A percentile compares a stretch with the other conserved stretches of the same genome.
These are phyloP conservation scores for Sternotherus odoratus DNA, from an alignment of 2,797 vertebrate species.

Conservation along the genomic window DNA sequence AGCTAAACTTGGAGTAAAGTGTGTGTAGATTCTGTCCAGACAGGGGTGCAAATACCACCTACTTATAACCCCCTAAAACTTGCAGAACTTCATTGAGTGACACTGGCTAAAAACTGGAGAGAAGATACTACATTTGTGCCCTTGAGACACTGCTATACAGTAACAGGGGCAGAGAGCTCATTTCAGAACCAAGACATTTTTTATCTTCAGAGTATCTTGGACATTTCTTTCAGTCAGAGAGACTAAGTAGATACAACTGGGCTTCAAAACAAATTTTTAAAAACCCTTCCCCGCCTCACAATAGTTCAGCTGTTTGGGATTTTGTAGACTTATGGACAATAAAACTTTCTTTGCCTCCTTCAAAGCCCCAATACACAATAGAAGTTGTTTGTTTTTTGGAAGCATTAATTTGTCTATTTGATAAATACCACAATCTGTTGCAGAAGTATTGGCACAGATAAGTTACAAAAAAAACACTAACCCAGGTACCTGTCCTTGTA, in stretches of 20 bases:
- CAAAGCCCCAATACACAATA: neutral
- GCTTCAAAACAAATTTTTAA: no score
- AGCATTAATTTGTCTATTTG: neutral
- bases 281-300: neutral
- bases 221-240: no score
- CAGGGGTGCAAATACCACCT: neutral
- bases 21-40: neutral
- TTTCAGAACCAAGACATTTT: neutral
- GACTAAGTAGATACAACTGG: no score
- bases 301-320: neutral
- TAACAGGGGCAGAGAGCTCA: accelerated
- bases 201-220: neutral
- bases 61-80: neutral
- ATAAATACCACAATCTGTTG: neutral
- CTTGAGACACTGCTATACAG: accelerated
- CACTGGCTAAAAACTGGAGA: neutral
- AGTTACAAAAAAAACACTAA: neutral
- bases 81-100: neutral
- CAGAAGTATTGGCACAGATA: neutral
- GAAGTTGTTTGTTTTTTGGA: neutral
- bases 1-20: neutral
- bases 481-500: no score
- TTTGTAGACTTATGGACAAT: neutral
- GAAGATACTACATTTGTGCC: neutral
- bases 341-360: neutral